Base-by-base conservation (phyloP, 2,888 invertebrate species). In the Drosophila ezoana region DNA sequence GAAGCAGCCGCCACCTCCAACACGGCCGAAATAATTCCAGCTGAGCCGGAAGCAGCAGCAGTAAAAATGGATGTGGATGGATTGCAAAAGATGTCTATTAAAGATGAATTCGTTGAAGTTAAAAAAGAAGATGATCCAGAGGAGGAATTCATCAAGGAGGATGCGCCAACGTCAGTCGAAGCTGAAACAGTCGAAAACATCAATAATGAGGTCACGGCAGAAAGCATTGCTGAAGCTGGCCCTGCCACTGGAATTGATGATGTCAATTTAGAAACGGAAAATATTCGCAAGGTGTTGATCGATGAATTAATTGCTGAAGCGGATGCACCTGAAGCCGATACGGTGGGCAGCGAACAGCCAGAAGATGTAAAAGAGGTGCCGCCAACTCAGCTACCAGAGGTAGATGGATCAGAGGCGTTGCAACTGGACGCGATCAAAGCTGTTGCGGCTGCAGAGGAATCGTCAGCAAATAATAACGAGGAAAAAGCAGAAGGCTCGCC, bases 301-400 rank as follows among this genome's bases (percentile, higher is more conserved):
- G 89, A 82, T 35, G 87, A 89, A 20, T 45, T 89, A 13, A 87
- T 84, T 44, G 79, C 79, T 13, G 81, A 84, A 47, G 68, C 79
- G 0, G 73, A 70, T n/a, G 52, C 68, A n/a, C 16, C 66, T 2
- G 48, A 53, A 11, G 52, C 44, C 11, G 54, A 63, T 3, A 47
- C 38, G 13, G 72, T 52, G 6, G 6, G 35, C 2, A 52, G 14
- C n/a, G 57, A 57, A n/a, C 60, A 65, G 11, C 33, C 47, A 32
- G 67, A 49, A 28, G 28, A 23, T 45, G 37, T 16, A 3, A 38
- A 28, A 8, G 64, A 51, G 28, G 61, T 47, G 14, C 18, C 61
- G 6, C 37, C 43, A 3, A 74, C 63, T 8, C 69, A 75, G 40
- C 43, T 66, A 3, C 23, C 66, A 13, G 64, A 32, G 8, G 38